Percentiles rank a stretch among this genome's conserved stretches.
These are phyloP conservation scores for Macrosoma leucophasiata DNA, from an alignment of 2,888 invertebrate species.

Conservation along the genomic window DNA sequence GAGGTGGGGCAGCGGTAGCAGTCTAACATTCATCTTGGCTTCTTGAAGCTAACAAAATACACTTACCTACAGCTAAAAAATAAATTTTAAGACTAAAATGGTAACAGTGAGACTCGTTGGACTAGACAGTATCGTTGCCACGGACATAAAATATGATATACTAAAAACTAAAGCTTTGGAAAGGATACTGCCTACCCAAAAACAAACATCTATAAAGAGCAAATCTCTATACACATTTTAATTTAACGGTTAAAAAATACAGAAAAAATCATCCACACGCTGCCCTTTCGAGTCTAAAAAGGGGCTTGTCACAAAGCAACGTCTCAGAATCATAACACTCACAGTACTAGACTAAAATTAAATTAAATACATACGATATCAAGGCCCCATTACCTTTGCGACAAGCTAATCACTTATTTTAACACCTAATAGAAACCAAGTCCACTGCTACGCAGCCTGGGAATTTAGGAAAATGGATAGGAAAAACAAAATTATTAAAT, in stretches of 20 bases:
- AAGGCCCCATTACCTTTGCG: constrained; percentile 59
- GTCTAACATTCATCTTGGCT: constrained; percentile 75
- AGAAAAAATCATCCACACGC: constrained; percentile 43
- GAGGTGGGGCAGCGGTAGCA: constrained; percentile 65
- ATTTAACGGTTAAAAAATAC: constrained; percentile 38
- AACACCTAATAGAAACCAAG: constrained; percentile 71
- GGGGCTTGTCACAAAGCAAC: constrained; percentile 65
- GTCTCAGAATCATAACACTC: constrained; percentile 38
- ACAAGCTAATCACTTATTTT: constrained; percentile 62
- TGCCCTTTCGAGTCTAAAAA: constrained; percentile 43
- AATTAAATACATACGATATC: constrained; percentile 37
- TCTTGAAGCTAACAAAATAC: constrained; percentile 74
- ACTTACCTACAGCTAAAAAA: constrained; percentile 71
- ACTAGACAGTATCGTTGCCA: constrained; percentile 65
- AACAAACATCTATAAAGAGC: constrained; percentile 64
- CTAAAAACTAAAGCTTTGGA: constrained; percentile 26
- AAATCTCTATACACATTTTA: constrained; percentile 68
- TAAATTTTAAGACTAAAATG: constrained; percentile 54
- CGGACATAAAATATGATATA: constrained; percentile 20
- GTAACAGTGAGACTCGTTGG: constrained; percentile 41
- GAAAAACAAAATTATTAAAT: constrained; percentile 20
- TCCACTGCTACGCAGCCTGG: constrained; percentile 73
- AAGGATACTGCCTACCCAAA: constrained; percentile 70
- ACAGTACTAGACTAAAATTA: constrained; percentile 34
- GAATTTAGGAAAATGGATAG: constrained; percentile 26